Base-by-base conservation (phyloP, 2,888 invertebrate genomes). In the Chironomus tentans region DNA sequence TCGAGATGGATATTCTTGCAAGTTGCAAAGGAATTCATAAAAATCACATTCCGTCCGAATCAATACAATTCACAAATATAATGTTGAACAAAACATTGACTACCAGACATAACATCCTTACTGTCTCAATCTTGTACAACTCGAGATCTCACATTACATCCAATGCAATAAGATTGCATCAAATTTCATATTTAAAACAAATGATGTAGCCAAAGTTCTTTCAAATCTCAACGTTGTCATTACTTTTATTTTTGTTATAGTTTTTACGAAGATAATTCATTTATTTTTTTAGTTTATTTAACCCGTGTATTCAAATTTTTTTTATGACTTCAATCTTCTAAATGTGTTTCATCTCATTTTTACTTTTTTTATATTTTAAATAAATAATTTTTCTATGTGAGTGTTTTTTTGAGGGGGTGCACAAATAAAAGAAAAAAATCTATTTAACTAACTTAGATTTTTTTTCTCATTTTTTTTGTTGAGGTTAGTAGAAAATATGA, bases 261-360 rank as follows among this genome's bases (percentile, higher is more conserved):
- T 48, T 47, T 24, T 15, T 71, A 28, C 50, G 38, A 18, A 56
- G 48, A 71, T 71, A 71, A 65, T 65, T 65, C 65, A 65, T 21
- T 65, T 65, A 21, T 65, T 21, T 24, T 65, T 62, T 71, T 70
- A 56, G 18, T 56, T 56, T 56, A 56, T 56, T 38, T 71, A 71
- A 71, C 71, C 71, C 71, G 71, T 71, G 50, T 70, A 70, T 70
- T 70, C 70, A 70, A 70, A 70, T 12, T 65, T 70, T 68, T 68
- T 71, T 71, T 38, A 38, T 48, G 70, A 70, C 46, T 21, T 70
- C 70, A 70, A 69, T 50, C 28, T 71, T 71, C 21, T 56, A 56
- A 71, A 71, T 70, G 68, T 70, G 15, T 18, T 46, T 70, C 28
- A 28, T 7, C n/a, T 47, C 13, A 15, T 47, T 47, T 38, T 46